Conservation (phyloP, 2,113 vertebrate genomes). For the Chamaetylas fuelleborni region DNA sequence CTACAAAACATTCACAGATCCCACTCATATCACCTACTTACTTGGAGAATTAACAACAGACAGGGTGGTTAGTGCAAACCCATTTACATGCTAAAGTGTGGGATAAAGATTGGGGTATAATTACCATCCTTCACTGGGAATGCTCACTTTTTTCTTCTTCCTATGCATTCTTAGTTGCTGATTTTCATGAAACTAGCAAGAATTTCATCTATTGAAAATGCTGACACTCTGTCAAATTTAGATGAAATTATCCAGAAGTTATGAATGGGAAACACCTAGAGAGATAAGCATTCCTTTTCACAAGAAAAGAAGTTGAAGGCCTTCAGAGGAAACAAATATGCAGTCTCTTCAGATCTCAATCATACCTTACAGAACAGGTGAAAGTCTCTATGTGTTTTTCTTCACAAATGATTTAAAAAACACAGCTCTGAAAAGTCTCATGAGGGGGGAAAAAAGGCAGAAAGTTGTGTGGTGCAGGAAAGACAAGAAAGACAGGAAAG, state of each 20-base stretch:
- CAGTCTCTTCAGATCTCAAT: neutral
- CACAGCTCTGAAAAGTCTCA: neutral
- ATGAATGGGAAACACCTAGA: neutral
- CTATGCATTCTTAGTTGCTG: neutral
- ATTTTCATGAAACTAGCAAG: neutral
- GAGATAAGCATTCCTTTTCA: neutral
- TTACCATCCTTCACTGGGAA: slow-evolving; percentile 9
- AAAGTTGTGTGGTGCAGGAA: neutral
- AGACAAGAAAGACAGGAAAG: no score
- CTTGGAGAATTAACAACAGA: slow-evolving; percentile 6
- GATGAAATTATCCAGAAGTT: slow-evolving; percentile 26
- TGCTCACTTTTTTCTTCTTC: neutral
- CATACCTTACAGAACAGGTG: neutral
- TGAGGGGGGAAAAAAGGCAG: neutral
- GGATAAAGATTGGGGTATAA: slow-evolving; percentile 28
- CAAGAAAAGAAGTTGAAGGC: neutral
- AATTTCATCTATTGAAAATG: neutral
- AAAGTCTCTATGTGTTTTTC: neutral
- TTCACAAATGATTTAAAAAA: neutral
- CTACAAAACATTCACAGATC: neutral
- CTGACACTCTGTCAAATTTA: neutral
- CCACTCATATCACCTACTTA: neutral
- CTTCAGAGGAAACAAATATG: neutral
- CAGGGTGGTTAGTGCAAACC: neutral
- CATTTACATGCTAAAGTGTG: slow-evolving; percentile 31